Conservation (phyloP, 2,888 invertebrate genomes). For the Trissoscelio sp. region DNA sequence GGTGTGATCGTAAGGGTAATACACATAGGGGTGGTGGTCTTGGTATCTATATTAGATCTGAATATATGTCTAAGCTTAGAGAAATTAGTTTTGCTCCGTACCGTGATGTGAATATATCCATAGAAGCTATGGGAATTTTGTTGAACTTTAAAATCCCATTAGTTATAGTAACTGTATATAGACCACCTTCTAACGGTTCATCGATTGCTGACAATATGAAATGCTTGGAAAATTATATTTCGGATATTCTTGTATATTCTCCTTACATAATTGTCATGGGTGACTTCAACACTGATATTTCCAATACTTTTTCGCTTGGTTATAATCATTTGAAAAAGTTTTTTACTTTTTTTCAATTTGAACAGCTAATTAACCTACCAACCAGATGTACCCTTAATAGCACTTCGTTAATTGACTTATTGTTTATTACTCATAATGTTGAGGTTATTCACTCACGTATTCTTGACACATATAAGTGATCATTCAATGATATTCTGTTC, state of each 20-base stretch:
- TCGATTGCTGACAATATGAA: background rate
- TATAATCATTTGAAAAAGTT: background rate
- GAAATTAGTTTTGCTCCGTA: background rate
- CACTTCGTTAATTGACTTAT: too few species aligned
- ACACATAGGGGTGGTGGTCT: conserved; percentile 2
- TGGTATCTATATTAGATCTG: conserved; percentile 10
- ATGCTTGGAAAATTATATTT: background rate
- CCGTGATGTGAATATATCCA: background rate
- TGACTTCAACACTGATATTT: conserved; percentile 5
- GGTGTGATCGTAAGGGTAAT: background rate
- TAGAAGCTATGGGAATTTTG: background rate
- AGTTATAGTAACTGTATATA: background rate
- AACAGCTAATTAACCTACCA: too few species aligned
- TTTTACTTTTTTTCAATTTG: too few species aligned
- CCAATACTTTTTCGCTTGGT: background rate
- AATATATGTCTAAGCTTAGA: background rate
- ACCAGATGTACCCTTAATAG: too few species aligned
- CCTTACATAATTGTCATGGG: background rate
- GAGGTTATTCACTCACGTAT: background rate
- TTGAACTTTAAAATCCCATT: background rate
- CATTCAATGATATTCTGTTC: background rate
- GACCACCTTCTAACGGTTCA: background rate
- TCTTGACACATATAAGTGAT: background rate
- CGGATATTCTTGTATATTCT: background rate
- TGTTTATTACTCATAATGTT: background rate